Percentiles rank a stretch among this genome's conserved stretches.
Conservation (phyloP, 2,113 vertebrate genomes). For the Deroptyus accipitrinus region DNA sequence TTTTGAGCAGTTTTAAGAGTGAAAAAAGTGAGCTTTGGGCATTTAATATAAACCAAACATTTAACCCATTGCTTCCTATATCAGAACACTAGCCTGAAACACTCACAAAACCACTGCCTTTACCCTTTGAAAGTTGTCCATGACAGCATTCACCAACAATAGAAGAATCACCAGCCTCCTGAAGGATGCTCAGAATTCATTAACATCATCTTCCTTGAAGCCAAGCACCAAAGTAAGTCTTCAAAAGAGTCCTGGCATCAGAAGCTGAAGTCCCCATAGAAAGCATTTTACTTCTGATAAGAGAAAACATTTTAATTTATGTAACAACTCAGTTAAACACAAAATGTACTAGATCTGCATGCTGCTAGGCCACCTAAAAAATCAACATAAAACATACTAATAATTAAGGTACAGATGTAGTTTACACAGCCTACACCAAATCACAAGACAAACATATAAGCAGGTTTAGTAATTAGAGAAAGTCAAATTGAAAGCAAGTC, state of each 20-base stretch:
- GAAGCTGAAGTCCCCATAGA: background rate
- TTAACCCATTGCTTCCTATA: background rate
- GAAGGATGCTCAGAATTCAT: constrained; percentile 12
- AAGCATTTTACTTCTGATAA: constrained; percentile 41
- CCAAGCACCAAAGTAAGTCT: background rate
- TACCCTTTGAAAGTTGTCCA: constrained; percentile 46
- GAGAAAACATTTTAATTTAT: constrained; percentile 17
- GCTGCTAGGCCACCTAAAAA: background rate
- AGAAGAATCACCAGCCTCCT: constrained; percentile 27
- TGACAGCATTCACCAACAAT: constrained; percentile 29
- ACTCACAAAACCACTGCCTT: background rate
- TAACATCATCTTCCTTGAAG: constrained; percentile 38
- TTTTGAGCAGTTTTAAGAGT: background rate
- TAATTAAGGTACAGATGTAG: background rate
- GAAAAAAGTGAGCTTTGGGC: background rate
- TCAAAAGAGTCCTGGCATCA: background rate
- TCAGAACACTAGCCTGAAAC: background rate
- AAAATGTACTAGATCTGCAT: background rate
- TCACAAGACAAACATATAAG: background rate
- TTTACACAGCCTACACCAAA: background rate
- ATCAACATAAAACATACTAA: background rate
- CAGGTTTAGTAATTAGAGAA: background rate
- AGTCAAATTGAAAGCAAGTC: background rate
- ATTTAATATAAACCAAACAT: background rate
- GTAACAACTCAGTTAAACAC: background rate